Evolutionary conservation across 2,888 invertebrate genomes (phyloP), one percentile per base, ranked within the genome.

Genomic region (Cephalotes varians): DNA sequence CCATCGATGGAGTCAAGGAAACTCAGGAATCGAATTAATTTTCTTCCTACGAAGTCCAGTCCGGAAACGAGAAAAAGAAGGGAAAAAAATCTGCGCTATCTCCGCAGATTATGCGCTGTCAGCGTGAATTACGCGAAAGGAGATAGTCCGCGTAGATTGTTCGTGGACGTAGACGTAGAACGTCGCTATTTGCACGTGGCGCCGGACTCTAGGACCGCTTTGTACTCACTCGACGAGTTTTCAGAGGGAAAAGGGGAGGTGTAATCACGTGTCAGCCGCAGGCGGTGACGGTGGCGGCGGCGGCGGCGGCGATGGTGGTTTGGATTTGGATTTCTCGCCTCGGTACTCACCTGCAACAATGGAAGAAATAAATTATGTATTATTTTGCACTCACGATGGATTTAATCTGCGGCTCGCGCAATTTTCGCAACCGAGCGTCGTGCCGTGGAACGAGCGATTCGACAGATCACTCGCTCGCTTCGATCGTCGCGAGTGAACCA

Each of bases 261-360:
- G 31, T 77, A 71, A 77, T 77, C 77, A 71, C 71, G 77, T 71
- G 77, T 77, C 77, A 77, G 77, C 71, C 77, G 77, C 77, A 71
- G 77, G 71, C 71, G 56, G 54, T 7, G 58, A 25, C n/a, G 34
- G 31, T 0, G 44, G 37, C 37, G 37, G 21, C 6, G 37, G 37
- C 37, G n/a, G 40, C 51, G 21, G 25, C 49, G 34, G 31, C 2
- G 72, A 76, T 64, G 77, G 18, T 44, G 64, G 62, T 64, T 40
- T 65, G 64, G 64, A 64, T 81, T n/a, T n/a, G n/a, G n/a, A n/a
- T n/a, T n/a, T n/a, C 40, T 76, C 49, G 54, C 25, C 49, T 54
- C 49, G 73, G 40, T 83, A 85, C 80, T 83, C 84, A 83, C 80
- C 80, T 80, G 85, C 51, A 85, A 83, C 85, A 85, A 74, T 80